These are phyloP conservation scores for Leptinotarsa rubiginosa DNA, from an alignment of 2,888 invertebrate genomes.

Conservation along the genomic window DNA sequence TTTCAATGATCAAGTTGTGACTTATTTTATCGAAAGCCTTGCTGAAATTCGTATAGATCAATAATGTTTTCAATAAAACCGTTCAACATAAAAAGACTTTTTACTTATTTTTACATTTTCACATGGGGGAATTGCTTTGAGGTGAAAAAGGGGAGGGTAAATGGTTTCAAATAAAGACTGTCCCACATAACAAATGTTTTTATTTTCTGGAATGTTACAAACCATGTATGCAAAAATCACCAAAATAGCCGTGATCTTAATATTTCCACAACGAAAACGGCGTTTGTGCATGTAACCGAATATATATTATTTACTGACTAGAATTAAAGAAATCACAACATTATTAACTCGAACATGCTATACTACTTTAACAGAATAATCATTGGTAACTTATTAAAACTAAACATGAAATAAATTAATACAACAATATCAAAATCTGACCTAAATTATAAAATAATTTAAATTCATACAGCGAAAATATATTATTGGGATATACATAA, in stretches of 20 bases:
- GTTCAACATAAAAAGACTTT: too few relatives aligned
- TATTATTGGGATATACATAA: conserved; percentile 3
- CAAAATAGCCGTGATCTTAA: conserved; percentile 44
- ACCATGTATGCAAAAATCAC: conserved; percentile 53
- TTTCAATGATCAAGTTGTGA: too few relatives aligned
- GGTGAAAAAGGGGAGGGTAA: background rate
- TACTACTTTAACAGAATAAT: conserved; percentile 49
- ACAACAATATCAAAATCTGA: conserved; percentile 51
- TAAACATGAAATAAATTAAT: conserved; percentile 48
- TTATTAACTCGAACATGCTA: conserved; percentile 51
- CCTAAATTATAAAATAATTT: conserved; percentile 33
- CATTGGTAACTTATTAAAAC: conserved; percentile 52
- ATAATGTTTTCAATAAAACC: too few relatives aligned
- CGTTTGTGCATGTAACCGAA: conserved; percentile 44
- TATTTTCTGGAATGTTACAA: conserved; percentile 66
- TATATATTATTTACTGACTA: conserved; percentile 61
- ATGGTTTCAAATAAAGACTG: conserved; percentile 26
- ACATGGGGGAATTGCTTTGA: too few relatives aligned
- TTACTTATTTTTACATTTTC: too few relatives aligned
- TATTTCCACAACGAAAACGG: conserved; percentile 39
- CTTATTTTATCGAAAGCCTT: too few relatives aligned
- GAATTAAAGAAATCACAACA: conserved; percentile 63
- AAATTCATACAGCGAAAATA: conserved; percentile 27
- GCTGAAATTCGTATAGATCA: too few relatives aligned
- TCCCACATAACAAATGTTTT: conserved; percentile 60